phyloP scores from a whole-genome alignment of 2,113 vertebrate genomes.

The Sinocyclocheilus anshuiensis region DNA sequence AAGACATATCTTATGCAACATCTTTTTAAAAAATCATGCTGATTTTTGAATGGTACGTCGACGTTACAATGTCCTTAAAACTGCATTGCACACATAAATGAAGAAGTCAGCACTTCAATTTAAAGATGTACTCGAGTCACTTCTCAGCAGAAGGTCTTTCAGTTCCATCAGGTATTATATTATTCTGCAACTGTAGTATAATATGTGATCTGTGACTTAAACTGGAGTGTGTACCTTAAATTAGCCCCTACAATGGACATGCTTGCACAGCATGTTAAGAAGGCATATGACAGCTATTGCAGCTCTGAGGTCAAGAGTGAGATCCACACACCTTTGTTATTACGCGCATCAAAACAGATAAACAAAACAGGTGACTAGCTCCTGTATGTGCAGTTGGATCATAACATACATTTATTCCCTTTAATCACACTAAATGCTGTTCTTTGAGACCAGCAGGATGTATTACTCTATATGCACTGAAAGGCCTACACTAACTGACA shows the following conservation, averaged over 20 bases:
- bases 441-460: background rate
- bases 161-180: background rate
- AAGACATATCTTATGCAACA: no score
- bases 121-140: background rate
- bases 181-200: background rate
- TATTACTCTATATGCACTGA: background rate
- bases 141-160: background rate
- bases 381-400: background rate
- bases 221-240: background rate
- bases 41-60: background rate
- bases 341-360: background rate
- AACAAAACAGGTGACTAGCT: background rate
- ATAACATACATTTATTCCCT: background rate
- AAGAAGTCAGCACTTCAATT: background rate
- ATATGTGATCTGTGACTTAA: conserved; percentile 16
- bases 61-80: no score
- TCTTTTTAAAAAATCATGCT: no score
- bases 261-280: background rate
- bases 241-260: background rate
- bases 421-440: background rate
- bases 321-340: background rate
- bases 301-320: background rate
- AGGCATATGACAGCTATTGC: background rate
- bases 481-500: background rate
- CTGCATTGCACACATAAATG: background rate